Percentiles rank a stretch among this genome's conserved stretches.
Conservation (phyloP, 1,140 invertebrate species). For the Heliconius melpomene region DNA sequence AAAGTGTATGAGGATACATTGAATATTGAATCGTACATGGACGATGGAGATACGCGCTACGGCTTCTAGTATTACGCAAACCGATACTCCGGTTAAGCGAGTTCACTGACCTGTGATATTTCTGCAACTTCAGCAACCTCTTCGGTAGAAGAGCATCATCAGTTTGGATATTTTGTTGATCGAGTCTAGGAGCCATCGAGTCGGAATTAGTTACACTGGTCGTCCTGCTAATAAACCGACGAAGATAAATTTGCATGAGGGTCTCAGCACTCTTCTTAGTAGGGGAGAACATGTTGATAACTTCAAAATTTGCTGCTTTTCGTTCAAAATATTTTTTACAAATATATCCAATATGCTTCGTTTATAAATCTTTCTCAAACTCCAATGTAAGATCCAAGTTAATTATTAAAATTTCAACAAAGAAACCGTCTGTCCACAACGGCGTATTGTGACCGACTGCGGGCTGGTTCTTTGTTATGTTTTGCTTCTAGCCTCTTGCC, state of each 20-base stretch:
- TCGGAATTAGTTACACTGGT: conserved; percentile 82
- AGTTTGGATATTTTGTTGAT: conserved; percentile 62
- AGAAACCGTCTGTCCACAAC: conserved; percentile 50
- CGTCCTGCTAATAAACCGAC: conserved; percentile 82
- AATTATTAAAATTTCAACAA: background rate
- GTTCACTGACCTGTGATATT: conserved; percentile 81
- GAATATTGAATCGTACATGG: conserved; percentile 9
- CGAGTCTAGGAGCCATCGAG: conserved; percentile 76
- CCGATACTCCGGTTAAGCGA: conserved; percentile 43
- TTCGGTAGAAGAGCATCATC: conserved; percentile 69
- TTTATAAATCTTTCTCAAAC: background rate
- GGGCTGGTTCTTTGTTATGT: conserved; percentile 76
- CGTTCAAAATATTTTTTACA: background rate
- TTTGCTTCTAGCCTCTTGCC: conserved; percentile 67
- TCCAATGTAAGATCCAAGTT: background rate
- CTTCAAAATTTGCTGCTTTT: background rate
- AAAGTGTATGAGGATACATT: background rate
- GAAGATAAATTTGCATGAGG: conserved; percentile 68
- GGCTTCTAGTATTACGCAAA: conserved; percentile 54
- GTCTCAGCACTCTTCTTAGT: conserved; percentile 72
- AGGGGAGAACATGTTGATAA: conserved; percentile 63
- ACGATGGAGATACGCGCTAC: conserved; percentile 13
- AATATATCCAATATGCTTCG: background rate
- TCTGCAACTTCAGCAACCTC: conserved; percentile 77
- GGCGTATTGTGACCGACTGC: conserved; percentile 75